Conservation (phyloP, 2,797 vertebrate genomes). For the Argentina silus region DNA sequence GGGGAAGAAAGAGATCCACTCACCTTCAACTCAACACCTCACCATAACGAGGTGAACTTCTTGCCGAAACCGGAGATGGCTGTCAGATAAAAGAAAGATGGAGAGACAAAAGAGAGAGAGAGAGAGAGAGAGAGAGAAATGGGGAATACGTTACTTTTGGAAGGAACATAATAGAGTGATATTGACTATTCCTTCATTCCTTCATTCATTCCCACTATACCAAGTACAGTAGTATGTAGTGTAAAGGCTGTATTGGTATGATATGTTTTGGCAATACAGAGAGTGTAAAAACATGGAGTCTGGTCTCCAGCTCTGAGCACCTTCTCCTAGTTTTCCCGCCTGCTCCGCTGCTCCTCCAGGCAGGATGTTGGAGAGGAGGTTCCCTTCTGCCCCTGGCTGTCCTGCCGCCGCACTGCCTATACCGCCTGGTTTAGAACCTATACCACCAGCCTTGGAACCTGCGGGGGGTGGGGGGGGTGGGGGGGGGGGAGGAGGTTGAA, state of each 20-base stretch:
- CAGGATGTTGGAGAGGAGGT: conserved; percentile 95
- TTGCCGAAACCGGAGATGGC: conserved; percentile 97
- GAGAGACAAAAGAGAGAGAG: conserved; percentile 11
- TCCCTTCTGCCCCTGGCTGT: conserved; percentile 87
- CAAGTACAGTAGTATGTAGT: not conserved
- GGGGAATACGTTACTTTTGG: not conserved
- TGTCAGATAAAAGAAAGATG: conserved; percentile 51
- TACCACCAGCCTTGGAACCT: conserved; percentile 82
- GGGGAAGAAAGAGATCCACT: conserved; percentile 40
- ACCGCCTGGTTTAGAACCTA: conserved; percentile 77
- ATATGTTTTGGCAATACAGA: not conserved
- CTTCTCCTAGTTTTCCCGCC: conserved; percentile 97
- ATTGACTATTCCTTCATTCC: no score
- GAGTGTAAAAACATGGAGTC: not conserved
- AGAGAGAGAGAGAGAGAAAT: conserved; percentile 3
- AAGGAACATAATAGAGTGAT: no score
- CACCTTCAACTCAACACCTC: conserved; percentile 82
- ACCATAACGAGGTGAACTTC: conserved; percentile 99
- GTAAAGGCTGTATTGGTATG: not conserved
- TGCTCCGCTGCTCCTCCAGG: conserved; percentile 94
- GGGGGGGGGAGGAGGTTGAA: not conserved
- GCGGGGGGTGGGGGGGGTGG: conserved; percentile 9
- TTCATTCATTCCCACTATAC: no score
- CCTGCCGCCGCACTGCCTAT: conserved; percentile 79
- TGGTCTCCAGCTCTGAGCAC: conserved; percentile 61